Conservation (phyloP, 2,797 vertebrate genomes). For the Limosa lapponica region DNA sequence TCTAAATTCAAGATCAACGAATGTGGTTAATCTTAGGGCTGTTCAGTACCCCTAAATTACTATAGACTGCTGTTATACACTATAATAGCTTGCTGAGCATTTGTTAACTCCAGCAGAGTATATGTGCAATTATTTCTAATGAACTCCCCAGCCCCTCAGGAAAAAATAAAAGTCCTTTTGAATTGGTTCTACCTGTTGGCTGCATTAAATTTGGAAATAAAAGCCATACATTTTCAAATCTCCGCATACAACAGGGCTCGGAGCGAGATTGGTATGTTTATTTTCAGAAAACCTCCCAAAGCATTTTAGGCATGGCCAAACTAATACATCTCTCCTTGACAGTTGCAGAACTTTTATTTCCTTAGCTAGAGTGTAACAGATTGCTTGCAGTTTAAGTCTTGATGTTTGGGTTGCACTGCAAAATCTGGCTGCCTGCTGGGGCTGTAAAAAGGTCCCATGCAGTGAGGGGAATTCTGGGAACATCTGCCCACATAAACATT, state of each 20-base stretch:
- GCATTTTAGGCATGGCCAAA: constrained; percentile 53
- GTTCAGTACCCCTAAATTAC: background rate
- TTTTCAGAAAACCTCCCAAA: constrained; percentile 57
- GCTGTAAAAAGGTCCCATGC: constrained; percentile 55
- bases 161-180: constrained; percentile 24
- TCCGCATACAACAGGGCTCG: background rate
- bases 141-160: background rate
- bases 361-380: constrained; percentile 50
- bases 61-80: background rate
- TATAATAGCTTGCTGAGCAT: constrained; percentile 49
- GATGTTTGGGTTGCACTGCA: constrained; percentile 36
- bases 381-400: constrained; percentile 54
- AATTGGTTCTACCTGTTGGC: constrained; percentile 40
- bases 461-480: constrained; percentile 58
- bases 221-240: constrained; percentile 27
- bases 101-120: constrained; percentile 55
- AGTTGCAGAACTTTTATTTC: constrained; percentile 62
- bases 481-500: constrained; percentile 54
- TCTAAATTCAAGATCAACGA: background rate
- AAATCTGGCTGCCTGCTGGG: constrained; percentile 63
- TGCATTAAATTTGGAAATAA: constrained; percentile 37
- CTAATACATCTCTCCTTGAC: constrained; percentile 62
- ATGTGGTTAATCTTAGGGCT: background rate
- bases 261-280: constrained; percentile 44
- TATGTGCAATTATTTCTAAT: constrained; percentile 47